Percentiles rank a stretch among this genome's conserved stretches.
Conservation (phyloP, 2,888 invertebrate species). For the Thysanoteuthis rhombus region DNA sequence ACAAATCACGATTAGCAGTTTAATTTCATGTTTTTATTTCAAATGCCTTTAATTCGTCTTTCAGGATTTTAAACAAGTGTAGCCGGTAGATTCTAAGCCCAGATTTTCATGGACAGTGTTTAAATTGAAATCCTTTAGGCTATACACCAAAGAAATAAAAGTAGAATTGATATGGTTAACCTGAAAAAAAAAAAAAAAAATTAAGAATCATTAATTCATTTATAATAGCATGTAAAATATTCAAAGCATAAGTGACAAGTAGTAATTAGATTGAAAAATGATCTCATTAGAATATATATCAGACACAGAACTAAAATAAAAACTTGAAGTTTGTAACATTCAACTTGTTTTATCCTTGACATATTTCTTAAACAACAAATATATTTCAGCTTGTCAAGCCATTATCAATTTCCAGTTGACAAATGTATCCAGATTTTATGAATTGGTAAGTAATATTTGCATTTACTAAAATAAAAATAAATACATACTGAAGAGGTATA, state of each 20-base stretch:
- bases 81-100: neutral
- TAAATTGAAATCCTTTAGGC: neutral
- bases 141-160: neutral
- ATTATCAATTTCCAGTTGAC: neutral
- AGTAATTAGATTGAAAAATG: neutral
- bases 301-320: no score
- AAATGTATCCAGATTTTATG: neutral
- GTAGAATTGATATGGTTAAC: neutral
- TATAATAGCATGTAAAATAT: neutral
- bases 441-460: neutral
- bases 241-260: neutral
- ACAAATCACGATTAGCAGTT: neutral
- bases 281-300: neutral
- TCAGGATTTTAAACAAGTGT: neutral
- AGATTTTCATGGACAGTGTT: neutral
- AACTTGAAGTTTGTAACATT: no score
- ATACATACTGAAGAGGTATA: neutral
- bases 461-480: neutral
- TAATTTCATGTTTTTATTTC: neutral
- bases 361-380: no score
- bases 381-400: no score
- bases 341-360: no score
- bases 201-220: neutral
- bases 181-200: neutral
- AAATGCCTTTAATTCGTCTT: neutral